phyloP scores from a whole-genome alignment of 1,140 invertebrate species.

The Plutomurus gul region DNA sequence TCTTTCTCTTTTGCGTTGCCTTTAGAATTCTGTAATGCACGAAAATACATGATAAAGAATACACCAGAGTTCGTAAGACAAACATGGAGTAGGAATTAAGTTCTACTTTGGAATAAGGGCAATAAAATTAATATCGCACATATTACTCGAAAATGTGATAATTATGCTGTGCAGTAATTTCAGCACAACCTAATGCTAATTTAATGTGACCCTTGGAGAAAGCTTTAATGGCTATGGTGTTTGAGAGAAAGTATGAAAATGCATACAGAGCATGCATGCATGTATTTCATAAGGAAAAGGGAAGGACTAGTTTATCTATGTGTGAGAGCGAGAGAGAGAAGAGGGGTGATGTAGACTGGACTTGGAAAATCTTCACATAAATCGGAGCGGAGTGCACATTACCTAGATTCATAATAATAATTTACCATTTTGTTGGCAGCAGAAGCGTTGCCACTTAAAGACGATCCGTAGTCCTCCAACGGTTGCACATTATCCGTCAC shows the following conservation, averaged over 20 bases:
- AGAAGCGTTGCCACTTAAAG: neutral
- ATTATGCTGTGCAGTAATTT: slow-evolving; percentile 19
- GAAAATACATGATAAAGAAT: slow-evolving; percentile 10
- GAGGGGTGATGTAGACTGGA: neutral
- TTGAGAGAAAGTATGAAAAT: neutral
- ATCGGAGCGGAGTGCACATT: neutral
- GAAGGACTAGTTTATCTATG: neutral
- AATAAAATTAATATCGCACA: slow-evolving; percentile 27
- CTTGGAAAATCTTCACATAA: slow-evolving; percentile 13
- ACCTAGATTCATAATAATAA: slow-evolving; percentile 18
- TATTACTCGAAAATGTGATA: slow-evolving; percentile 34
- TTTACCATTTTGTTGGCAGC: slow-evolving; percentile 31
- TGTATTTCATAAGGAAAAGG: neutral
- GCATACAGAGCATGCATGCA: neutral
- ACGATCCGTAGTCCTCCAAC: slow-evolving; percentile 46
- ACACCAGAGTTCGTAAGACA: neutral
- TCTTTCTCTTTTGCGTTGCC: slow-evolving; percentile 42
- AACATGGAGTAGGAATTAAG: neutral
- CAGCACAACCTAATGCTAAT: slow-evolving; percentile 4
- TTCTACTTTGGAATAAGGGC: neutral
- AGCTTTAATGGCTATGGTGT: neutral
- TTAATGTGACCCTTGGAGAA: slow-evolving; percentile 26
- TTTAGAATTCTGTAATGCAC: slow-evolving; percentile 37
- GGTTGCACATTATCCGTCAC: slow-evolving; percentile 39
- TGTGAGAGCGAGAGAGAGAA: too few relatives aligned